These are phyloP conservation scores for Phengaris arion DNA, from an alignment of 2,888 invertebrate genomes.

Conservation along the genomic window DNA sequence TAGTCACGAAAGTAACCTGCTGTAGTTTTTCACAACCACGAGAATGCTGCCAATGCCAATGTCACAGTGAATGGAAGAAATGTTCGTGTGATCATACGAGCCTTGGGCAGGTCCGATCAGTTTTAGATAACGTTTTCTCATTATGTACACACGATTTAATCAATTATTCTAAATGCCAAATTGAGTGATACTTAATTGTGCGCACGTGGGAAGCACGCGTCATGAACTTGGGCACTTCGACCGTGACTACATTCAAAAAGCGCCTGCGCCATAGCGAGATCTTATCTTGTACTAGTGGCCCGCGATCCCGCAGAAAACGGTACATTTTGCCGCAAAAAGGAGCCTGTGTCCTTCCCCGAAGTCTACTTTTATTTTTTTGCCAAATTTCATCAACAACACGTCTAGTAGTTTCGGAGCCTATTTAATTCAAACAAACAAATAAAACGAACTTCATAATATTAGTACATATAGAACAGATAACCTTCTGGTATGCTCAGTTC, in stretches of 20 bases:
- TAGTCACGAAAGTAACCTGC: not conserved
- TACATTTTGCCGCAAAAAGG: too few relatives aligned
- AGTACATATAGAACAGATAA: too few relatives aligned
- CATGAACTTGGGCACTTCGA: not conserved
- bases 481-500: too few relatives aligned
- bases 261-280: not conserved
- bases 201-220: not conserved
- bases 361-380: too few relatives aligned
- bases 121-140: slow-evolving; percentile 4
- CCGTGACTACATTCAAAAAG: not conserved
- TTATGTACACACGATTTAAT: not conserved
- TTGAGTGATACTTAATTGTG: not conserved
- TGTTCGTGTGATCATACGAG: not conserved
- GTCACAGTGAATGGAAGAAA: not conserved
- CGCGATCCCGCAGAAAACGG: too few relatives aligned
- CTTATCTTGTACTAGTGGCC: too few relatives aligned
- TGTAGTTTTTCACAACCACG: not conserved
- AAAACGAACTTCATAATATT: too few relatives aligned
- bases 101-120: slow-evolving; percentile 6
- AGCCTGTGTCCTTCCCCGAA: too few relatives aligned
- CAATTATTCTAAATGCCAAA: not conserved
- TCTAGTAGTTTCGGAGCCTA: too few relatives aligned
- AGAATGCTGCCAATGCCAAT: slow-evolving; percentile 12
- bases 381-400: too few relatives aligned
- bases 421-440: too few relatives aligned